Conservation (phyloP, 2,797 vertebrate species). For the Salarias fasciatus region DNA sequence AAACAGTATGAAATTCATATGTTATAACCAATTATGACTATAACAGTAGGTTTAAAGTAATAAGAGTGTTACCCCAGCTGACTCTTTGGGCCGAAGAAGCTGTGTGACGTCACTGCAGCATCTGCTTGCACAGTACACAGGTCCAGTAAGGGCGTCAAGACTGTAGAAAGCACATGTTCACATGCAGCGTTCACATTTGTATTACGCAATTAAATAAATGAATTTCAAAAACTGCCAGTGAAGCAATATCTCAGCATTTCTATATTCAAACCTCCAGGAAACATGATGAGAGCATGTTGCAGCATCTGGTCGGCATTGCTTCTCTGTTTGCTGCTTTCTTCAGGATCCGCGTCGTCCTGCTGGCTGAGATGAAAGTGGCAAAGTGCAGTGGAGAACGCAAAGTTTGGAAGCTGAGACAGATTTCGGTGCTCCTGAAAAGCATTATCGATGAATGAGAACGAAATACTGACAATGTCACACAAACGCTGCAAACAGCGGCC, state of each 20-base stretch:
- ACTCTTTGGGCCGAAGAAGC: slow-evolving; percentile 91
- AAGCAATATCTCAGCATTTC: slow-evolving; percentile 1
- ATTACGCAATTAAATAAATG: too few relatives aligned
- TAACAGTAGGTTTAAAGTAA: too few relatives aligned
- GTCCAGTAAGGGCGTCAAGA: slow-evolving; percentile 92
- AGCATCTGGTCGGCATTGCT: slow-evolving; percentile 84
- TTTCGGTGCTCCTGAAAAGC: slow-evolving; percentile 89
- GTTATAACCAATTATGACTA: too few relatives aligned
- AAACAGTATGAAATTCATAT: too few relatives aligned
- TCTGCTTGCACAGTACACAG: slow-evolving; percentile 91
- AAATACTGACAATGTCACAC: neutral
- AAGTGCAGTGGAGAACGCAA: slow-evolving; percentile 93
- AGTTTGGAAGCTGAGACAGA: slow-evolving; percentile 97
- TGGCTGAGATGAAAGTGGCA: slow-evolving; percentile 91
- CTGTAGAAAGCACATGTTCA: slow-evolving; percentile 71
- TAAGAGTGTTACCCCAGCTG: slow-evolving; percentile 92
- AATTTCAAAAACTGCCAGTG: too few relatives aligned
- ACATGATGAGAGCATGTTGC: slow-evolving; percentile 91
- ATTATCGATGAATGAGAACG: slow-evolving; percentile 1
- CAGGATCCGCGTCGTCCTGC: slow-evolving; percentile 84
- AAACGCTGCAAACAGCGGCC: neutral
- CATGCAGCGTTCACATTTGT: neutral
- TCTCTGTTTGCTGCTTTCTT: slow-evolving; percentile 76
- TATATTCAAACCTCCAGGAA: slow-evolving; percentile 88
- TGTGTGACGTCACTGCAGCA: slow-evolving; percentile 83